Evolutionary conservation across 2,113 vertebrate genomes (phyloP), one percentile per base, ranked within the genome.

Genomic region (Trogon melanurus): DNA sequence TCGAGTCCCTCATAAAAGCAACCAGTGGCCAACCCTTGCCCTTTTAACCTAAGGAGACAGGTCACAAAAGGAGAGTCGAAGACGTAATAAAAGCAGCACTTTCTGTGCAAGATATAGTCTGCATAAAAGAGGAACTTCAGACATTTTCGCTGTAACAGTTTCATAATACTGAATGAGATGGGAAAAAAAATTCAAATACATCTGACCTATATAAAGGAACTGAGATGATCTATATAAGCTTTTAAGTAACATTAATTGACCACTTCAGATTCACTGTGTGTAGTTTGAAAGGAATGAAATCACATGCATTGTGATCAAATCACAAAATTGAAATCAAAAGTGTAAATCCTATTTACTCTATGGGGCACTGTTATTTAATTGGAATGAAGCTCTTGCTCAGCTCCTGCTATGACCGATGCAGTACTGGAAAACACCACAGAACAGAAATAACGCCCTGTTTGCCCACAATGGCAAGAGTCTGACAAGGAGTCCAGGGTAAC

Each of bases 101-200:
- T 92, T 88, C 61, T 79, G 36, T 64, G 62, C 30, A 64, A 89
- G 70, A 79, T 72, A 73, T 1, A 73, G 16, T 2, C 48, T 79
- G 11, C 11, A 2, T 38, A 30, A 91, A 96, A 86, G 75, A 90
- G 93, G 93, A 97, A 96, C 69, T 91, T 85, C 61, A 71, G 53
- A 29, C 6, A 27, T 84, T 92, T 93, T 96, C 6, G 6, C 61
- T 45, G 21, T 69, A 41, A 36, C 45, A 26, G 48, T 84, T 92
- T 89, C 51, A n/a, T 81, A 80, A 84, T 44, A 64, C 10, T 58
- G 57, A 85, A 74, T 60, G 79, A 47, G n/a, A 86, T 25, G n/a
- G 65, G 54, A 79, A 85, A 89, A 90, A 57, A 38, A 6, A 1
- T 9, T 78, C 13, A 75, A 79, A 54, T 48, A 15, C 4, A 48